Evolutionary conservation across 2,113 vertebrate species (phyloP).

Genomic region (Callospermophilus lateralis): DNA sequence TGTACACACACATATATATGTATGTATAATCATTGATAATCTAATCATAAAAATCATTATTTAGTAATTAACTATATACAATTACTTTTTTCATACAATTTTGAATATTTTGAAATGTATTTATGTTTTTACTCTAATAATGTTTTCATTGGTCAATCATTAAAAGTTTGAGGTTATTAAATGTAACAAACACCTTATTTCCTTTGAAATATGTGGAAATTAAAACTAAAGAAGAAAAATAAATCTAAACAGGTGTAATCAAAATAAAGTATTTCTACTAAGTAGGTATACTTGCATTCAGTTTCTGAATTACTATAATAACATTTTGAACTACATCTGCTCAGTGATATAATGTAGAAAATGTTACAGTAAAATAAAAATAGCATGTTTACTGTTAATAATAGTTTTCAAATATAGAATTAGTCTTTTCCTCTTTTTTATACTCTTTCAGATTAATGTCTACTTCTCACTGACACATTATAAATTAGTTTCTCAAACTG

Average conservation of each 20-base stretch:
- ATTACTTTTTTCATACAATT: background rate
- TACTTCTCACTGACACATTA: background rate
- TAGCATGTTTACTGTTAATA: background rate
- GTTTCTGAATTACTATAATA: conserved; percentile 8
- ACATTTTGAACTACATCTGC: background rate
- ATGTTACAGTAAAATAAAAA: conserved; percentile 2
- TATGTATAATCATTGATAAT: background rate
- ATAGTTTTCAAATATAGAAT: background rate
- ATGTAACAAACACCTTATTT: background rate
- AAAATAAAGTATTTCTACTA: background rate
- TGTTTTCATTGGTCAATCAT: background rate
- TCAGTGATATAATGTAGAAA: conserved; percentile 24
- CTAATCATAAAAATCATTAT: background rate
- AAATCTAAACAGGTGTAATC: background rate
- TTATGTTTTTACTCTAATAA: background rate
- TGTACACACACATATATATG: no score
- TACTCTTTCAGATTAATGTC: background rate
- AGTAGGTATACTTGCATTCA: background rate
- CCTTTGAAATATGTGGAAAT: conserved; percentile 7
- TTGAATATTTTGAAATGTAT: conserved; percentile 22
- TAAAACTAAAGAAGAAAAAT: background rate
- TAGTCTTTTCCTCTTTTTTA: background rate
- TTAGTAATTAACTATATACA: background rate
- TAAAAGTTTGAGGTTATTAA: background rate
- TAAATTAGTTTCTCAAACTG: background rate